Percentiles rank a stretch among this genome's conserved stretches.
Conservation (phyloP, 2,797 vertebrate species). For the Hapalemur alaotrensis region DNA sequence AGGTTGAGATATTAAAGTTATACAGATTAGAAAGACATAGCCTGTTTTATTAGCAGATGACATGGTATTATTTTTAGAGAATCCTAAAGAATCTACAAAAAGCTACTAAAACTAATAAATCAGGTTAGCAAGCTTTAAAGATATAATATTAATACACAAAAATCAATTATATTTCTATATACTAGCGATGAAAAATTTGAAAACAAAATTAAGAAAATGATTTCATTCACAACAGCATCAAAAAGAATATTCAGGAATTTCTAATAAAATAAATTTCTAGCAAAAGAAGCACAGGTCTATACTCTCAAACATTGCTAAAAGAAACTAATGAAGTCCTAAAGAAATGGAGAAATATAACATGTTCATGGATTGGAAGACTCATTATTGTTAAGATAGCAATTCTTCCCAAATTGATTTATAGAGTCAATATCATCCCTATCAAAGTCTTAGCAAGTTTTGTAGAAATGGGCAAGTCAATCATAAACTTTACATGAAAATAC, state of each 20-base stretch:
- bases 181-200: background rate
- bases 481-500: background rate
- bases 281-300: background rate
- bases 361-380: background rate
- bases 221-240: background rate
- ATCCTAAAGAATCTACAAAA: background rate
- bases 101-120: background rate
- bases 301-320: background rate
- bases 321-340: background rate
- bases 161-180: background rate
- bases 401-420: background rate
- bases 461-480: background rate
- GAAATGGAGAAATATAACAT: background rate
- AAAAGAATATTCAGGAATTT: background rate
- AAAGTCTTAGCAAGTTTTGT: background rate
- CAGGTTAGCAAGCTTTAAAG: background rate
- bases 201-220: background rate
- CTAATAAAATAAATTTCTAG: background rate
- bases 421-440: background rate
- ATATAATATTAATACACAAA: background rate
- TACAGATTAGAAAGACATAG: background rate
- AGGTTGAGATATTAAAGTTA: background rate
- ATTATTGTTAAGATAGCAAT: background rate
- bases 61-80: background rate
- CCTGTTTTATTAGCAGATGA: background rate